Conservation (phyloP, 2,797 vertebrate genomes). For the Pterois miles region DNA sequence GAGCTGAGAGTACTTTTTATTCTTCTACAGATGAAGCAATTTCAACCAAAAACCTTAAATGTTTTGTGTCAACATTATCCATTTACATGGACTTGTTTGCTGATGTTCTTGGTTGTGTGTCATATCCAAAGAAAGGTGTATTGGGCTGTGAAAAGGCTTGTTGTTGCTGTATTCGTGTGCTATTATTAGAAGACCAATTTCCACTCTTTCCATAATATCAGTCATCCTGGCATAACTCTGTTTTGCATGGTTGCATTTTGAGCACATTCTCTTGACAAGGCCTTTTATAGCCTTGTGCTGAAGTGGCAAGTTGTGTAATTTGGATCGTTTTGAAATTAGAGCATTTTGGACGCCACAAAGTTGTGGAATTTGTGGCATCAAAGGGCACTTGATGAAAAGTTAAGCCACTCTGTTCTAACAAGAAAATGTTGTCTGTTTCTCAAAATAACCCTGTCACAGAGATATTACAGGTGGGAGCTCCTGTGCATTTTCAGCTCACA, state of each 20-base stretch:
- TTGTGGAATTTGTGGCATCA: constrained; percentile 57
- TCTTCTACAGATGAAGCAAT: constrained; percentile 3
- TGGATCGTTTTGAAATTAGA: constrained; percentile 72
- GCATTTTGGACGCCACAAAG: constrained; percentile 50
- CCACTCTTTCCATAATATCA: constrained; percentile 72
- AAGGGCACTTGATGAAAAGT: constrained; percentile 52
- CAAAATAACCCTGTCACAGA: constrained; percentile 2
- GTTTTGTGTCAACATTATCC: constrained; percentile 40
- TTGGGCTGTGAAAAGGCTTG: constrained; percentile 60
- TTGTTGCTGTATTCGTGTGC: constrained; percentile 65
- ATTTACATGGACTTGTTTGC: constrained; percentile 36
- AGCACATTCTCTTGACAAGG: constrained; percentile 67
- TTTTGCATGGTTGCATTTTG: constrained; percentile 76
- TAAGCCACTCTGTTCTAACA: constrained; percentile 30
- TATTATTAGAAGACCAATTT: constrained; percentile 74
- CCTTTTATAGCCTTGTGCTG: constrained; percentile 72
- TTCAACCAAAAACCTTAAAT: constrained; percentile 22
- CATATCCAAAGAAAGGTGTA: constrained; percentile 56
- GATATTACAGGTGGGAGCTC: not conserved
- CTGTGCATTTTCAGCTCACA: constrained; percentile 3
- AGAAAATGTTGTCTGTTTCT: constrained; percentile 1
- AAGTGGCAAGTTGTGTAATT: constrained; percentile 72
- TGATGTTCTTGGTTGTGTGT: constrained; percentile 42
- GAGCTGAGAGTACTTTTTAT: not conserved
- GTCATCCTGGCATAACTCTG: constrained; percentile 71